Percentiles rank a stretch among this genome's conserved stretches.
These are phyloP conservation scores for Lethocerus indicus DNA, from an alignment of 1,140 invertebrate species.

Conservation along the genomic window DNA sequence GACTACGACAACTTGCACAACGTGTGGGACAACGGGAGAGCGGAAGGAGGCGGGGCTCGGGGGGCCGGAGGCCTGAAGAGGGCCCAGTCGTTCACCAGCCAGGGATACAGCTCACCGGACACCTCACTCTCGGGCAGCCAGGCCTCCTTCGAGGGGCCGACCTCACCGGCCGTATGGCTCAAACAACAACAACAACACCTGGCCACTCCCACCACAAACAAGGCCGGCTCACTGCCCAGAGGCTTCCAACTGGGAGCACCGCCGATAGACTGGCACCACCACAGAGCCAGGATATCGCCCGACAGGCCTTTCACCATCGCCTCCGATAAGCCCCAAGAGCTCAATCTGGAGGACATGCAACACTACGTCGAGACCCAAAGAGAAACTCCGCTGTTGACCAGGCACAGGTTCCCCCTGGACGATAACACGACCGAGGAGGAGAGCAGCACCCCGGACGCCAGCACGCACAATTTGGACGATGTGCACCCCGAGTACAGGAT, in stretches of 20 bases:
- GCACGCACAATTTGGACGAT: slow-evolving; percentile 26
- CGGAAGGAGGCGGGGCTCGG: slow-evolving; percentile 2
- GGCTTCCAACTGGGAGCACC: slow-evolving; percentile 45
- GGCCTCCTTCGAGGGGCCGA: slow-evolving; percentile 28
- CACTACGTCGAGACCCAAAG: slow-evolving; percentile 31
- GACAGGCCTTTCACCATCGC: slow-evolving; percentile 53
- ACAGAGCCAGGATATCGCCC: slow-evolving; percentile 27
- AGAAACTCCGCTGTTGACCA: slow-evolving; percentile 26
- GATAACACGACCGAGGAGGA: slow-evolving; percentile 27
- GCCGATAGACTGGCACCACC: slow-evolving; percentile 24
- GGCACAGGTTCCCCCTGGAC: slow-evolving; percentile 20
- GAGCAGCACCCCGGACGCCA: slow-evolving; percentile 30
- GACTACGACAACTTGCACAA: slow-evolving; percentile 31
- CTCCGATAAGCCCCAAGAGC: slow-evolving; percentile 39
- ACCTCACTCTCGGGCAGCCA: slow-evolving; percentile 12
- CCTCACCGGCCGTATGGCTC: slow-evolving; percentile 37
- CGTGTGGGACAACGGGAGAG: slow-evolving; percentile 24
- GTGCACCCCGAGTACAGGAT: slow-evolving; percentile 63
- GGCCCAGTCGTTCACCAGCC: slow-evolving; percentile 18
- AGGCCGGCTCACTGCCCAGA: slow-evolving; percentile 58
- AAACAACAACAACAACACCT: slow-evolving; percentile 37
- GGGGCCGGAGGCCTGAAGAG: slow-evolving; percentile 12
- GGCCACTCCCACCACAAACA: slow-evolving; percentile 28
- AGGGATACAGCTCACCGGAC: slow-evolving; percentile 9
- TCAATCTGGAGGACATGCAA: slow-evolving; percentile 34